Evolutionary conservation across 2,888 invertebrate species (phyloP).

Genomic region (Antheraea assamensis): DNA sequence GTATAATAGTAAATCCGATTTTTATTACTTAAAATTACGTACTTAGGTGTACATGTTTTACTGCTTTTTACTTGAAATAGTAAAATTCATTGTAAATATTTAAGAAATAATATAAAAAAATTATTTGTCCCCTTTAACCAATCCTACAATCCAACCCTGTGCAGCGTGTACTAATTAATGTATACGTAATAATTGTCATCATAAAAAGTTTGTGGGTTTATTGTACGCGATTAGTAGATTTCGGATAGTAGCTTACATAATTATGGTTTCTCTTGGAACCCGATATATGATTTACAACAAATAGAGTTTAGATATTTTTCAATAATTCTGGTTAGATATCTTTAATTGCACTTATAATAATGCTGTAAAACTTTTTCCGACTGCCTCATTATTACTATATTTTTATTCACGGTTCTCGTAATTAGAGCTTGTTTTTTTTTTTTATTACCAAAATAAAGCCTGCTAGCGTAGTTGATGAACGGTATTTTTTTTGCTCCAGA

Average conservation of each 20-base stretch:
- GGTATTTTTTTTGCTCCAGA: not conserved
- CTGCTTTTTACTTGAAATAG: too few relatives aligned
- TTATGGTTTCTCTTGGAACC: slow-evolving; percentile 10
- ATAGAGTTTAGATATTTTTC: not conserved
- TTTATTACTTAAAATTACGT: too few relatives aligned
- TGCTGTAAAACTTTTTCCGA: not conserved
- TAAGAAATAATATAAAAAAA: not conserved
- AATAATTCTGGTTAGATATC: not conserved
- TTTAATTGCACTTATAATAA: slow-evolving; percentile 6
- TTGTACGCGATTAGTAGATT: slow-evolving; percentile 30
- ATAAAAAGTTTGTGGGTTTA: slow-evolving; percentile 31
- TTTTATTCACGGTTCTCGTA: not conserved
- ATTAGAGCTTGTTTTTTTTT: not conserved
- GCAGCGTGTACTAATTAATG: slow-evolving; percentile 20
- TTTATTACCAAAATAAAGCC: not conserved
- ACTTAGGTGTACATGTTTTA: too few relatives aligned
- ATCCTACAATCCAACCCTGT: slow-evolving; percentile 5
- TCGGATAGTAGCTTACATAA: slow-evolving; percentile 17
- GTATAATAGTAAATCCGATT: too few relatives aligned
- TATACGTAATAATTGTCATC: slow-evolving; percentile 18
- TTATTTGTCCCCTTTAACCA: not conserved
- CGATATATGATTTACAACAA: slow-evolving; percentile 14
- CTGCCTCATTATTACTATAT: not conserved
- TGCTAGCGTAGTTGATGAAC: not conserved
- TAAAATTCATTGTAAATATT: not conserved